Conservation (phyloP, 2,888 invertebrate genomes). For the Zele albiditarsus region DNA sequence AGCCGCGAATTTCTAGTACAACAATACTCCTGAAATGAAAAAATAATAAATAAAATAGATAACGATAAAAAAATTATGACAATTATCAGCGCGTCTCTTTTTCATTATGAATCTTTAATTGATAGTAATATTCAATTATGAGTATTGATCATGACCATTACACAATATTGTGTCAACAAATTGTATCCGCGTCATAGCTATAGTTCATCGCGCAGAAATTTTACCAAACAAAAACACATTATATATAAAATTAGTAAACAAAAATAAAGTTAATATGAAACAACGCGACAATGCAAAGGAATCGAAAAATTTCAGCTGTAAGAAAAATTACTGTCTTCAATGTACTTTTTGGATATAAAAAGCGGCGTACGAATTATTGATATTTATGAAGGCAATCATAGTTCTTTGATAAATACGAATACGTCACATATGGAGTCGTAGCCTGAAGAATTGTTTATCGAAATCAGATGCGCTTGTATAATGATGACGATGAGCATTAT, state of each 20-base stretch:
- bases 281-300: neutral
- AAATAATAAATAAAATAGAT: conserved; percentile 20
- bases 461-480: conserved; percentile 10
- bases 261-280: neutral
- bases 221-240: neutral
- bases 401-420: conserved; percentile 14
- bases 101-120: neutral
- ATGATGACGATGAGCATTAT: neutral
- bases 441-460: neutral
- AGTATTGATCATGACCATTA: conserved; percentile 8
- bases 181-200: neutral
- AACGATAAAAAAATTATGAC: conserved; percentile 7
- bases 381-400: neutral
- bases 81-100: neutral
- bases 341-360: neutral
- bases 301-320: neutral
- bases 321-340: neutral
- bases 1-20: conserved; percentile 66
- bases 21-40: conserved; percentile 64
- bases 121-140: neutral
- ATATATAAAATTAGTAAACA: neutral
- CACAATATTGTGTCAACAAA: conserved; percentile 29
- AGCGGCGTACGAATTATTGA: neutral
- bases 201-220: neutral
- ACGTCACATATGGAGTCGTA: conserved; percentile 15